Evolutionary conservation across 1,140 invertebrate genomes (phyloP), one percentile per base, ranked within the genome.

Genomic region (Hylaeus anthracinus): DNA sequence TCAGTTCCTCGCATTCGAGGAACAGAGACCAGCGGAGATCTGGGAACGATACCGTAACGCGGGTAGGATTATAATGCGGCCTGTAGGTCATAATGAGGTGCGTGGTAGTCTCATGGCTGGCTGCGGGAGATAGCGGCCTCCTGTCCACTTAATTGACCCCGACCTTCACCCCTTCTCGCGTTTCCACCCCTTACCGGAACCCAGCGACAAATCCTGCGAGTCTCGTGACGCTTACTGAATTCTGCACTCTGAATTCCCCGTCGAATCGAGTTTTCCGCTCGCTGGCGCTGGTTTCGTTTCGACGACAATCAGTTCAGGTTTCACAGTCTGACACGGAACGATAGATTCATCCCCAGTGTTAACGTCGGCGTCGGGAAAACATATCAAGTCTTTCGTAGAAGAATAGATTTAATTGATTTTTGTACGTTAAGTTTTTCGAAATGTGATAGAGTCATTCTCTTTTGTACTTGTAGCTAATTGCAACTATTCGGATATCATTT

Each of bases 41-140:
- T 80, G 81, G 79, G 86, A 89, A 88, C 89, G 88, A 89, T 89
- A 88, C 84, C 86, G 87, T 88, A 90, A 87, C 88, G 86, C 87
- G 73, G 81, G 55, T 65, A 79, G 88, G 83, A 90, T 89, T 90
- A 90, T 90, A 87, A 86, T 81, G 82, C 83, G 71, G 81, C 77
- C 83, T 86, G 85, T 85, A 84, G 88, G 80, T 89, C 88, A 89
- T 90, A 90, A 90, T 90, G 89, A 90, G 90, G 83, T 88, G 90
- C 88, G 85, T 88, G 84, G 81, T 86, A 86, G 88, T 88, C 87
- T 83, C 85, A 86, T 86, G 83, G 82, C 89, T 90, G 90, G 84
- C 79, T 84, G 82, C 81, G 84, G 84, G 86, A 90, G 89, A 90
- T 90, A 90, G 89, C 87, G 82, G 77, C 74, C 69, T 65, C 79